Conservation (phyloP, 2,797 vertebrate species). For the Myotis pilosus region DNA sequence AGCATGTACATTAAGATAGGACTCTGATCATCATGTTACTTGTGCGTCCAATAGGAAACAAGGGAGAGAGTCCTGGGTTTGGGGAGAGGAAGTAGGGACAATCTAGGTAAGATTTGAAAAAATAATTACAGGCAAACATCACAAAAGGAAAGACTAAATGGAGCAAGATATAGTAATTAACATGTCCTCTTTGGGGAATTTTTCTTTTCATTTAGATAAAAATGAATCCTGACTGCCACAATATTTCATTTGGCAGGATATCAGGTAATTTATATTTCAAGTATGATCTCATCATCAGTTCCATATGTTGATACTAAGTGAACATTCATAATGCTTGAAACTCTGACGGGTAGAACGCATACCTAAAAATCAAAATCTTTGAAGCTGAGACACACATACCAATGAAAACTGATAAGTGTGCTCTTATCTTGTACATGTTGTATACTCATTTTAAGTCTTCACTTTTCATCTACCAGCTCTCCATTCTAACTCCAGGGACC, state of each 20-base stretch:
- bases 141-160: constrained; percentile 69
- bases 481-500: not conserved
- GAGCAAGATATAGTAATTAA: constrained; percentile 79
- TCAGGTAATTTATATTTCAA: constrained; percentile 74
- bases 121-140: constrained; percentile 74
- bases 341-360: constrained; percentile 1
- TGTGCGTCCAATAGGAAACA: constrained; percentile 71
- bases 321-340: constrained; percentile 19
- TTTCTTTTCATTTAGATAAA: constrained; percentile 69
- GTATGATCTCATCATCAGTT: constrained; percentile 66
- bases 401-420: not conserved
- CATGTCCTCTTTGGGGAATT: constrained; percentile 62
- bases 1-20: constrained; percentile 6
- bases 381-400: not conserved
- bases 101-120: constrained; percentile 75
- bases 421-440: not conserved
- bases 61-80: constrained; percentile 68
- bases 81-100: not conserved
- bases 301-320: constrained; percentile 58
- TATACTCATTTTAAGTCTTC: constrained; percentile 30
- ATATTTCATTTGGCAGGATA: constrained; percentile 73
- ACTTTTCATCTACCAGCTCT: not conserved
- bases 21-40: constrained; percentile 48
- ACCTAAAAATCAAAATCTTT: constrained; percentile 28
- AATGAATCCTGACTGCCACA: constrained; percentile 77